Evolutionary conservation across 2,888 invertebrate species (phyloP).

Genomic region (Synanthedon vespiformis): DNA sequence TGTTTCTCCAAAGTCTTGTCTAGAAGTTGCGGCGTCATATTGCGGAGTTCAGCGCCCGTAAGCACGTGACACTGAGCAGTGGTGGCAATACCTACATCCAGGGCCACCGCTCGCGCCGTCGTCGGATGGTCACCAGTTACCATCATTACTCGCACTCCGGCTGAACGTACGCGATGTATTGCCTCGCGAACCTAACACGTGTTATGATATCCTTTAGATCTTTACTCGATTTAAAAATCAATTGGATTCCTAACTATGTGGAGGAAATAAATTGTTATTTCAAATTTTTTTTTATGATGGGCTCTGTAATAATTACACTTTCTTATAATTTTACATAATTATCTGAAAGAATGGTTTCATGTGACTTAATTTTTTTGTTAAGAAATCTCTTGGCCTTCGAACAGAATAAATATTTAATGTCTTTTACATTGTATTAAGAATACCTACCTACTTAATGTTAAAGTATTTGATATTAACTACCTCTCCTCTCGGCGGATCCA

Average conservation of each 20-base stretch:
- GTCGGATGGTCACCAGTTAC: slow-evolving; percentile 87
- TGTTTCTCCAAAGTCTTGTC: slow-evolving; percentile 57
- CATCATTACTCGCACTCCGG: slow-evolving; percentile 85
- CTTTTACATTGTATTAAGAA: too few relatives aligned
- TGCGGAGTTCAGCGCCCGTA: slow-evolving; percentile 68
- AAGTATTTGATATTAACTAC: slow-evolving; percentile 13
- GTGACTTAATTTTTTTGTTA: too few relatives aligned
- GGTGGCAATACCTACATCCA: slow-evolving; percentile 79
- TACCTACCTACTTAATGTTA: too few relatives aligned
- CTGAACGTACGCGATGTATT: slow-evolving; percentile 75
- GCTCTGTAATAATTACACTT: too few relatives aligned
- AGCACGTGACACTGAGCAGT: slow-evolving; percentile 65
- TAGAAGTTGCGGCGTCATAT: slow-evolving; percentile 66
- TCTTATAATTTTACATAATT: too few relatives aligned
- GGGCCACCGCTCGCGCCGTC: slow-evolving; percentile 82
- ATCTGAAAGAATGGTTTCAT: too few relatives aligned
- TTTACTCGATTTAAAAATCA: background rate
- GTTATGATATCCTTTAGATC: background rate
- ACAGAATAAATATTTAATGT: too few relatives aligned
- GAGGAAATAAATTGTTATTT: too few relatives aligned
- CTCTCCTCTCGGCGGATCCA: slow-evolving; percentile 85
- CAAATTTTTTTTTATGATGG: too few relatives aligned
- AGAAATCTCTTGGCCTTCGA: too few relatives aligned
- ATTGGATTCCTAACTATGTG: too few relatives aligned
- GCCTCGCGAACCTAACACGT: slow-evolving; percentile 53